phyloP scores from a whole-genome alignment of 2,888 invertebrate species.

The Drosophila yooni region DNA sequence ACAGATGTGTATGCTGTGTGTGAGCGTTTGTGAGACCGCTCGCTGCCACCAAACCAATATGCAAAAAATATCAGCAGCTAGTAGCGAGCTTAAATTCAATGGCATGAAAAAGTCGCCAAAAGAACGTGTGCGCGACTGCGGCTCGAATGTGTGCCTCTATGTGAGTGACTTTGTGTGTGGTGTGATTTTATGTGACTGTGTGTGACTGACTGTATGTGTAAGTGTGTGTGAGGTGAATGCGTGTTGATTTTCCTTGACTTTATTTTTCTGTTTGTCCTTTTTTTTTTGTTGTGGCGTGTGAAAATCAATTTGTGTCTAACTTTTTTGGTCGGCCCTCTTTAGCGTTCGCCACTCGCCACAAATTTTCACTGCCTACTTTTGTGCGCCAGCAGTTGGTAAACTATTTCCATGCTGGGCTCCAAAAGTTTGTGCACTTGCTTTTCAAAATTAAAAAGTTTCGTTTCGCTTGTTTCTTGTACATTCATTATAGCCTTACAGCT shows the following conservation, averaged over 20 bases:
- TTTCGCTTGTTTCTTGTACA: constrained; percentile 40
- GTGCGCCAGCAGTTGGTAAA: constrained; percentile 58
- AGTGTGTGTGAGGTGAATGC: constrained; percentile 20
- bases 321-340: constrained; percentile 33
- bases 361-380: constrained; percentile 65
- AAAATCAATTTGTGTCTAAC: constrained; percentile 69
- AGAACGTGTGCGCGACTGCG: constrained; percentile 29
- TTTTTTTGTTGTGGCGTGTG: constrained; percentile 43
- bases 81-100: constrained; percentile 62
- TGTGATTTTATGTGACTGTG: constrained; percentile 16
- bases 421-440: constrained; percentile 55
- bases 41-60: constrained; percentile 60
- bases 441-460: constrained; percentile 66
- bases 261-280: constrained; percentile 27
- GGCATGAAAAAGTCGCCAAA: constrained; percentile 68
- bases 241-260: constrained; percentile 62
- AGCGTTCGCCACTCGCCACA: constrained; percentile 26
- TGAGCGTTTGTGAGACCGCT: constrained; percentile 18
- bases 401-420: constrained; percentile 33
- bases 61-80: constrained; percentile 69
- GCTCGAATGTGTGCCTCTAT: constrained; percentile 11
- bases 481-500: constrained; percentile 49
- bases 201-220: constrained; percentile 18
- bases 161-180: constrained; percentile 14
- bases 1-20: not conserved